Conservation (phyloP, 2,113 vertebrate genomes). For the Pycnonotus jocosus region DNA sequence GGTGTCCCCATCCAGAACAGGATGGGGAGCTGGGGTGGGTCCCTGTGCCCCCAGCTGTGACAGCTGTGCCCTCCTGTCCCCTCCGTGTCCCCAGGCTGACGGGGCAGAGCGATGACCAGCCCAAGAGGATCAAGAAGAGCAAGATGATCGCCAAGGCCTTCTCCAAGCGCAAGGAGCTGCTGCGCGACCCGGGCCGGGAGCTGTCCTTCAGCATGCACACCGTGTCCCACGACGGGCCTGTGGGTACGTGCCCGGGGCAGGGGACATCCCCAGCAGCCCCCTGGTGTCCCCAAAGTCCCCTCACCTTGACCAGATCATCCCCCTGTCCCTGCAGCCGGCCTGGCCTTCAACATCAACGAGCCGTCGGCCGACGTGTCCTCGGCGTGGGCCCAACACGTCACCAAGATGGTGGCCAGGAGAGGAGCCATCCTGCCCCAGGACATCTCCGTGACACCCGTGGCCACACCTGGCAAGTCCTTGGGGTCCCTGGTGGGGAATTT, state of each 20-base stretch:
- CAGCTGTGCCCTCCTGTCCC: not conserved
- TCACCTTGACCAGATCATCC: not conserved
- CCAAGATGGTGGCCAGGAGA: constrained; percentile 96
- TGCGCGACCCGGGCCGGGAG: constrained; percentile 89
- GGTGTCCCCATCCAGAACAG: not conserved
- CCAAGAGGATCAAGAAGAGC: constrained; percentile 97
- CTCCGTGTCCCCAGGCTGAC: constrained; percentile 74
- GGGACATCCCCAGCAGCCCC: accelerated
- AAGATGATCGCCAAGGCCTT: constrained; percentile 99
- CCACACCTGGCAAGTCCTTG: constrained; percentile 81
- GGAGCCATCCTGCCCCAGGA: constrained; percentile 97
- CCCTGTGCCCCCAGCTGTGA: accelerated
- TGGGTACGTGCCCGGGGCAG: constrained; percentile 67
- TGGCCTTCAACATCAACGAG: constrained; percentile 93
- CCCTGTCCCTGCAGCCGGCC: constrained; percentile 74
- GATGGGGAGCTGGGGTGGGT: not conserved
- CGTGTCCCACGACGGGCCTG: constrained; percentile 90
- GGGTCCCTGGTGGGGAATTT: not conserved
- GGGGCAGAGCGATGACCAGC: constrained; percentile 90
- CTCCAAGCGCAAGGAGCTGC: constrained; percentile 90
- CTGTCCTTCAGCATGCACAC: constrained; percentile 97
- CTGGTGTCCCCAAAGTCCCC: accelerated
- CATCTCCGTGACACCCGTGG: constrained; percentile 89
- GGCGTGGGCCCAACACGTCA: constrained; percentile 95
- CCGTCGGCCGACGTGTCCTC: constrained; percentile 91